Evolutionary conservation across 1,140 invertebrate species (phyloP).

Genomic region (Berghia stephanieae): DNA sequence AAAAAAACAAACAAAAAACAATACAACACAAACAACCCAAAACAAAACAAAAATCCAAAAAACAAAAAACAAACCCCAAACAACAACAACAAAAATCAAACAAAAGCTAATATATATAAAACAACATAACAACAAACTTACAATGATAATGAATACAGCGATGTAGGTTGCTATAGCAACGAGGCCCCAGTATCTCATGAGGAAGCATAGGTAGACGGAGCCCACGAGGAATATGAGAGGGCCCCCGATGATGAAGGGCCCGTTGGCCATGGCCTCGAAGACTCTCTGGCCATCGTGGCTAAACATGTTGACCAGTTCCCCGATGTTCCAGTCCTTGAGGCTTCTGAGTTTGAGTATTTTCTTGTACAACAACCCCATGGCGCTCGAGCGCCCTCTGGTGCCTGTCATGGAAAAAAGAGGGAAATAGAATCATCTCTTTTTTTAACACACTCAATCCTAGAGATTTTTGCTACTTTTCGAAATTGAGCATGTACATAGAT

Average conservation of each 20-base stretch:
- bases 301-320: constrained; percentile 77
- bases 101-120: not conserved
- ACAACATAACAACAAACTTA: constrained; percentile 57
- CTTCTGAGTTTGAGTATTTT: constrained; percentile 73
- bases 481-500: too few relatives aligned
- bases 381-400: constrained; percentile 72
- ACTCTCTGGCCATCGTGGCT: constrained; percentile 76
- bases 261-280: constrained; percentile 74
- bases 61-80: too few relatives aligned
- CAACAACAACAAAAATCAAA: not conserved
- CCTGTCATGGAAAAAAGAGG: constrained; percentile 60
- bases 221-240: constrained; percentile 73
- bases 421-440: constrained; percentile 3
- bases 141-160: constrained; percentile 76
- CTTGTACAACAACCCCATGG: constrained; percentile 73
- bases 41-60: too few relatives aligned
- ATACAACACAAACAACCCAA: too few relatives aligned
- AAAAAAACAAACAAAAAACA: too few relatives aligned
- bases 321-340: constrained; percentile 71
- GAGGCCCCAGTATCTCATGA: constrained; percentile 74
- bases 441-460: too few relatives aligned
- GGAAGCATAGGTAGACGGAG: constrained; percentile 71
- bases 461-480: too few relatives aligned
- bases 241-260: constrained; percentile 74
- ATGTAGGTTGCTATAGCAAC: constrained; percentile 74